phyloP scores from a whole-genome alignment of 2,888 invertebrate genomes.

The Heteropelma amictum region DNA sequence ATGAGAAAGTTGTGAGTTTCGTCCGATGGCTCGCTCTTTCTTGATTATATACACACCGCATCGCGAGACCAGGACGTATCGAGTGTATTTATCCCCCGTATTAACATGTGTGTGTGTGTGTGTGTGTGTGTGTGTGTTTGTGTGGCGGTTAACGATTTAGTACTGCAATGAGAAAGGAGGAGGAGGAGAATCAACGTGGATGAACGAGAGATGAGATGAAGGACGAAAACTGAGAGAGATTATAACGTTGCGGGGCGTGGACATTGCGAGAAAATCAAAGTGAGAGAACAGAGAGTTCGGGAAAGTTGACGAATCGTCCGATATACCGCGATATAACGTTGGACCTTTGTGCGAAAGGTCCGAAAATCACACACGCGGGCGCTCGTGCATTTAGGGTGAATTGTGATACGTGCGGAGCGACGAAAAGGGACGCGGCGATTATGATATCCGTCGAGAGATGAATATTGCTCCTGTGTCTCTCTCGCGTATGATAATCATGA shows the following conservation, averaged over 20 bases:
- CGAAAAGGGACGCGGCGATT: not conserved
- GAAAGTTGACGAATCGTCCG: not conserved
- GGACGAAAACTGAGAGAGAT: not conserved
- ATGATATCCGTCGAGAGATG: too few relatives aligned
- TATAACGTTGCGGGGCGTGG: not conserved
- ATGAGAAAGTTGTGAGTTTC: slow-evolving; percentile 72
- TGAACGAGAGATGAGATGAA: not conserved
- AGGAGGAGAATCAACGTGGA: not conserved
- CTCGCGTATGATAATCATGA: too few relatives aligned
- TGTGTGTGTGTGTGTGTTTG: too few relatives aligned
- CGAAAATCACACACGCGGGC: not conserved
- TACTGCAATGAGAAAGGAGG: not conserved
- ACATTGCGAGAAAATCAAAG: not conserved
- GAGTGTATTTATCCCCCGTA: not conserved
- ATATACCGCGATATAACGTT: not conserved
- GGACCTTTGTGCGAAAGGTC: not conserved
- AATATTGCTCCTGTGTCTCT: too few relatives aligned
- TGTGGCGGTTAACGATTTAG: too few relatives aligned
- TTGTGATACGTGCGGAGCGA: not conserved
- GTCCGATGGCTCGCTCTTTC: slow-evolving; percentile 13
- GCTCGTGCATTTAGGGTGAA: not conserved
- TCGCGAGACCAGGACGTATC: slow-evolving; percentile 7
- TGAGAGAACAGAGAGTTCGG: not conserved
- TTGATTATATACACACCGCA: slow-evolving; percentile 1
- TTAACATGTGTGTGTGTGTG: not conserved